Conservation (phyloP, 2,888 invertebrate species). For the Coenonympha arcania region DNA sequence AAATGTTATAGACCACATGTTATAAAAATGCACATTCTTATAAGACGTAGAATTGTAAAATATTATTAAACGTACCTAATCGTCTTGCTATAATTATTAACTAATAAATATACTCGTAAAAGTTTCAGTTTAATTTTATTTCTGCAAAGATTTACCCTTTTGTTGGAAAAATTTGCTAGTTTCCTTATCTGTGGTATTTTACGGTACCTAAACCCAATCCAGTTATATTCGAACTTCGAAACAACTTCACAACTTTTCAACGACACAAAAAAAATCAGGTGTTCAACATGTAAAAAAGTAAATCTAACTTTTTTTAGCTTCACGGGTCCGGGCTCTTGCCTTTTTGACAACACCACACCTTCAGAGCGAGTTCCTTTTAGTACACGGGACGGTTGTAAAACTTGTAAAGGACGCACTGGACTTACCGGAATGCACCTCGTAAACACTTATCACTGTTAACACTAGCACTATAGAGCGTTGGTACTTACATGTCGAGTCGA, state of each 20-base stretch:
- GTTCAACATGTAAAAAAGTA: too few species aligned
- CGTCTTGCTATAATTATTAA: too few species aligned
- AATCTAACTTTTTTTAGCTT: neutral
- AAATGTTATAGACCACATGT: too few species aligned
- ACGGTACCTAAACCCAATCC: too few species aligned
- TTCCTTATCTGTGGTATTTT: too few species aligned
- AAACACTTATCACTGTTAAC: slow-evolving; percentile 53
- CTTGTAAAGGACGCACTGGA: slow-evolving; percentile 11
- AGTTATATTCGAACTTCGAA: neutral
- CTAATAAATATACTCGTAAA: too few species aligned
- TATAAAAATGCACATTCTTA: slow-evolving; percentile 8
- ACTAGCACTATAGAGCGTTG: slow-evolving; percentile 55
- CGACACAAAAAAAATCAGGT: neutral
- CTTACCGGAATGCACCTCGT: slow-evolving; percentile 24
- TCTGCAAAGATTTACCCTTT: too few species aligned
- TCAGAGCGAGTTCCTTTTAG: neutral
- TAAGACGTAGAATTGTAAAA: too few species aligned
- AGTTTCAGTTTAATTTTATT: too few species aligned
- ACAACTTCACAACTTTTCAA: neutral
- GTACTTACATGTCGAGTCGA: slow-evolving; percentile 75
- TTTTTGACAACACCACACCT: neutral
- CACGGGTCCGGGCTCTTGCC: neutral
- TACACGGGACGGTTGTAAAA: neutral
- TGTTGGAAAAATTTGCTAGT: too few species aligned
- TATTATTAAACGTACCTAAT: too few species aligned